Percentiles rank a stretch among this genome's conserved stretches.
Evolutionary conservation across 1,140 invertebrate species (phyloP).

Genomic region (Neotoxoptera formosana): DNA sequence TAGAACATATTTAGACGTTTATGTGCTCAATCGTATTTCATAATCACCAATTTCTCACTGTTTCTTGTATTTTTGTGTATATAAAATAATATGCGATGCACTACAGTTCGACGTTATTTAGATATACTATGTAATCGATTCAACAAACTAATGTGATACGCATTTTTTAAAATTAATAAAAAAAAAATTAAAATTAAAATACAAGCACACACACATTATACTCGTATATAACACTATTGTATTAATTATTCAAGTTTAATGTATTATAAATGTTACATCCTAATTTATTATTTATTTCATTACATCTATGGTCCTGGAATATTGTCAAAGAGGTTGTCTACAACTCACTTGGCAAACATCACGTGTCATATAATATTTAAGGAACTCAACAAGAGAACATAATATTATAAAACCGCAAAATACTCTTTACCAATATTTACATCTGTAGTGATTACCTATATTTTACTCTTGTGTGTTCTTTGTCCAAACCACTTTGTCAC

Average conservation of each 20-base stretch:
- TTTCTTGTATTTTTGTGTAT: not conserved
- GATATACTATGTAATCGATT: not conserved
- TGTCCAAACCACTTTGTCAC: not conserved
- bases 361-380: not conserved
- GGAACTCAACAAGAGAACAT: not conserved
- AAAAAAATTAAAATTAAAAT: not conserved
- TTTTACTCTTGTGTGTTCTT: not conserved
- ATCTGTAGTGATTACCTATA: not conserved
- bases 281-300: not conserved
- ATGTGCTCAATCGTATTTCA: not conserved
- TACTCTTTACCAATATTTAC: not conserved
- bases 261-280: not conserved
- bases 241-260: no score
- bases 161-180: not conserved
- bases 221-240: no score
- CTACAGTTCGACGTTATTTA: not conserved
- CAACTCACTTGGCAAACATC: not conserved
- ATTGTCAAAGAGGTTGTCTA: not conserved
- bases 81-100: not conserved
- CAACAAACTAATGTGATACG: not conserved
- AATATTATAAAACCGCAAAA: not conserved
- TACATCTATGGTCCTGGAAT: not conserved
- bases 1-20: not conserved
- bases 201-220: no score
- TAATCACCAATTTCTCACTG: not conserved